These are phyloP conservation scores for Drosophila novamexicana DNA, from an alignment of 1,140 invertebrate genomes.

Conservation along the genomic window DNA sequence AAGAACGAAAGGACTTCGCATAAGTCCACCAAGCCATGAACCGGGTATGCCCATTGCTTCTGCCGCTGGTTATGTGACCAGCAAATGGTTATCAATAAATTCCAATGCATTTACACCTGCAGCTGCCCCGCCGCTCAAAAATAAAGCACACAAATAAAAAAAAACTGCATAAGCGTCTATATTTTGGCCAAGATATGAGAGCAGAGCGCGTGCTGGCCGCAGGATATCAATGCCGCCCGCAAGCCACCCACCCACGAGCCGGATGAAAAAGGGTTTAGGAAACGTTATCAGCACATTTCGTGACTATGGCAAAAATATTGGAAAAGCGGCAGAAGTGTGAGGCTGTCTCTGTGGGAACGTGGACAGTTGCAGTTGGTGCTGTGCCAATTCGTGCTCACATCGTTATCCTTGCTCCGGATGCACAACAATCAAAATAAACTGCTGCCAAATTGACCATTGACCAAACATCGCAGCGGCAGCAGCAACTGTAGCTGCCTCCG, in stretches of 20 bases:
- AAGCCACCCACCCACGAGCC: background rate
- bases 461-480: constrained; percentile 64
- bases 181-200: constrained; percentile 42
- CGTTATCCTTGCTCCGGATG: constrained; percentile 78
- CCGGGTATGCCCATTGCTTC: background rate
- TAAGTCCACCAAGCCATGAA: background rate
- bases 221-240: constrained; percentile 44
- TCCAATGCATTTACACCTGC: constrained; percentile 20
- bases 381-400: constrained; percentile 71
- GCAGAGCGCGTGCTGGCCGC: constrained; percentile 45
- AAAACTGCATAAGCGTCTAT: constrained; percentile 51
- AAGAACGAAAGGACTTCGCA: background rate
- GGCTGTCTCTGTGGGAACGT: constrained; percentile 1
- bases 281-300: constrained; percentile 68
- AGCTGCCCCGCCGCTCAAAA: background rate
- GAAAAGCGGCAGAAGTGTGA: background rate
- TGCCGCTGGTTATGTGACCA: background rate
- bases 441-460: constrained; percentile 84
- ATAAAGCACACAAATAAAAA: constrained; percentile 35
- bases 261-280: constrained; percentile 33
- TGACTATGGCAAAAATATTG: constrained; percentile 62
- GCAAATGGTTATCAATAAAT: constrained; percentile 1
- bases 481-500: constrained; percentile 3
- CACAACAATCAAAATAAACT: constrained; percentile 84
- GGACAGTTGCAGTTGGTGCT: constrained; percentile 46